phyloP scores from a whole-genome alignment of 2,797 vertebrate genomes.

The Rousettus madagascariensis region DNA sequence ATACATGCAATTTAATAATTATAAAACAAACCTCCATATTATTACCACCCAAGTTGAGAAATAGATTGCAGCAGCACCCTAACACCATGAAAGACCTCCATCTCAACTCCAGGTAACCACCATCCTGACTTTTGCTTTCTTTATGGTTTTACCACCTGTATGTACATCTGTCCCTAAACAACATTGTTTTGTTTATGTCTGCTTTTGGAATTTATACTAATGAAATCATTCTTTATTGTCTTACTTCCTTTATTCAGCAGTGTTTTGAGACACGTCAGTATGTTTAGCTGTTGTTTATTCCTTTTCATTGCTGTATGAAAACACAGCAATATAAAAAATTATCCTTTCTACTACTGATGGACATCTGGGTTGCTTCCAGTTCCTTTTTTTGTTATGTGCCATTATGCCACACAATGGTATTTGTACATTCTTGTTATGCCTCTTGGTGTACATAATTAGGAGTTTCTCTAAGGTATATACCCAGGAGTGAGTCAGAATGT shows the following conservation, averaged over 20 bases:
- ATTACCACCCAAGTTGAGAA: constrained; percentile 11
- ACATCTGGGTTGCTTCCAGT: neutral
- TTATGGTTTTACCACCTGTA: neutral
- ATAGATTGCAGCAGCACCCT: neutral
- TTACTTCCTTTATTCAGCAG: neutral
- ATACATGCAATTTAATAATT: neutral
- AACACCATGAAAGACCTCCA: neutral
- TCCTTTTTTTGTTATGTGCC: neutral
- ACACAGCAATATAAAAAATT: neutral
- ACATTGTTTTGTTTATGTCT: neutral
- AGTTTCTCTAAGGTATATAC: neutral
- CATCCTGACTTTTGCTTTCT: neutral
- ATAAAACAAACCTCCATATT: neutral
- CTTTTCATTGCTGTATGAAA: constrained; percentile 33
- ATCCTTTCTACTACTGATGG: constrained; percentile 13
- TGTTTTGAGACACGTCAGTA: constrained; percentile 10
- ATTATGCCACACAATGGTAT: neutral
- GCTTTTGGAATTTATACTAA: neutral
- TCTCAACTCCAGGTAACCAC: neutral
- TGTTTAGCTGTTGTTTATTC: neutral
- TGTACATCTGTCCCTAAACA: neutral
- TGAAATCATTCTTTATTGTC: neutral
- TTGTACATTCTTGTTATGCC: neutral
- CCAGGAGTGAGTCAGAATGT: neutral
- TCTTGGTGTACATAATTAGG: neutral